Evolutionary conservation across 2,113 vertebrate species (phyloP).

Genomic region (Sterrhoptilus dennistouni): DNA sequence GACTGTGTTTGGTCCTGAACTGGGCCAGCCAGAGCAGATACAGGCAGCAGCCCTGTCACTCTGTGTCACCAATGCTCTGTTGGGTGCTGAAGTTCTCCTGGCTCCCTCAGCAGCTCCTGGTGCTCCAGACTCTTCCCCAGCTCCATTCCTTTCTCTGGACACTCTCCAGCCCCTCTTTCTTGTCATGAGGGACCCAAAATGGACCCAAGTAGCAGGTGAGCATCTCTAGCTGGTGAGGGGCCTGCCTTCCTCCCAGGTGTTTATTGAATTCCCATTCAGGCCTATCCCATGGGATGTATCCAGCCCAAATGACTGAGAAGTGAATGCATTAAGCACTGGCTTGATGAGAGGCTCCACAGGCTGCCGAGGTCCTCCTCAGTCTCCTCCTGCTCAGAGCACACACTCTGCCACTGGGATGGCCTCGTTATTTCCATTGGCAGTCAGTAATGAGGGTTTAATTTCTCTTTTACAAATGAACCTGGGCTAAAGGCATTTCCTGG

Average conservation of each 20-base stretch:
- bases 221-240: background rate
- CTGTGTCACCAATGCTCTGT: background rate
- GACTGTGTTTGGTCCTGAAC: background rate
- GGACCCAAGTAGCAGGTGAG: background rate
- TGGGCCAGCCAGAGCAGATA: accelerated
- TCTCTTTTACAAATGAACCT: background rate
- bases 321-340: accelerated
- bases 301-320: background rate
- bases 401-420: background rate
- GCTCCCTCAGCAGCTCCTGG: background rate
- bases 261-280: background rate
- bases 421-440: background rate
- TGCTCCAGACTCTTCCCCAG: background rate
- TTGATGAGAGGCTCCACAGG: background rate
- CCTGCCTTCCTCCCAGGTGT: background rate
- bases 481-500: background rate
- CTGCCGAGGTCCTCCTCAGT: background rate
- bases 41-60: background rate
- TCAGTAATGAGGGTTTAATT: background rate
- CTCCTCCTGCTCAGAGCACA: background rate
- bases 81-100: background rate
- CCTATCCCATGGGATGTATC: background rate
- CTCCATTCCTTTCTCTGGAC: background rate
- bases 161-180: background rate
- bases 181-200: background rate